These are phyloP conservation scores for Apodemia duryi DNA, from an alignment of 2,888 invertebrate genomes.

Conservation along the genomic window DNA sequence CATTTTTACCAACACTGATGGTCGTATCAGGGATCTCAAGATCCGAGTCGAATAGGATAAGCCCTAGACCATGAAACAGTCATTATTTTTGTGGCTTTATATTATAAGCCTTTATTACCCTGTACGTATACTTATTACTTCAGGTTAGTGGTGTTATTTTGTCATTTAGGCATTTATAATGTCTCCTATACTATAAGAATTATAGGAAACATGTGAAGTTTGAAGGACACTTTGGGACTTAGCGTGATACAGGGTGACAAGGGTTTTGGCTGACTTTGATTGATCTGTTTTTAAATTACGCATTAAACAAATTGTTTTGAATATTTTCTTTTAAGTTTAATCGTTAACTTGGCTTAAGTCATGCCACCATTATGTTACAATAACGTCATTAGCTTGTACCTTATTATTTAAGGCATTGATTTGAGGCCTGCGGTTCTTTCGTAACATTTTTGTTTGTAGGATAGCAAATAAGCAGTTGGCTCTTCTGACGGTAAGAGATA, in stretches of 20 bases:
- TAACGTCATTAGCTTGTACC: not conserved
- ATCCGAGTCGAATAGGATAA: no score
- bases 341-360: not conserved
- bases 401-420: not conserved
- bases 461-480: no score
- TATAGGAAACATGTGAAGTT: constrained; percentile 8
- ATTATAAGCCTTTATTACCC: not conserved
- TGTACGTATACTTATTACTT: no score
- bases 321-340: not conserved
- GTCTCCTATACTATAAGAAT: not conserved
- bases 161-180: not conserved
- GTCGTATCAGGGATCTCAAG: no score
- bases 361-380: not conserved
- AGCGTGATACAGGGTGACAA: constrained; percentile 9
- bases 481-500: no score
- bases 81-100: not conserved
- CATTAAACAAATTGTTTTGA: constrained; percentile 3
- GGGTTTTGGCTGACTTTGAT: constrained; percentile 14
- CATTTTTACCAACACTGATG: no score
- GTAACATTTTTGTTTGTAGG: no score
- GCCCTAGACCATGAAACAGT: no score
- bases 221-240: constrained; percentile 2
- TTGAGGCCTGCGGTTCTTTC: no score
- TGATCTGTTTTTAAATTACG: constrained; percentile 9
- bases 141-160: not conserved